Evolutionary conservation across 2,797 vertebrate species (phyloP).

Genomic region (Triplophysa bombifrons): DNA sequence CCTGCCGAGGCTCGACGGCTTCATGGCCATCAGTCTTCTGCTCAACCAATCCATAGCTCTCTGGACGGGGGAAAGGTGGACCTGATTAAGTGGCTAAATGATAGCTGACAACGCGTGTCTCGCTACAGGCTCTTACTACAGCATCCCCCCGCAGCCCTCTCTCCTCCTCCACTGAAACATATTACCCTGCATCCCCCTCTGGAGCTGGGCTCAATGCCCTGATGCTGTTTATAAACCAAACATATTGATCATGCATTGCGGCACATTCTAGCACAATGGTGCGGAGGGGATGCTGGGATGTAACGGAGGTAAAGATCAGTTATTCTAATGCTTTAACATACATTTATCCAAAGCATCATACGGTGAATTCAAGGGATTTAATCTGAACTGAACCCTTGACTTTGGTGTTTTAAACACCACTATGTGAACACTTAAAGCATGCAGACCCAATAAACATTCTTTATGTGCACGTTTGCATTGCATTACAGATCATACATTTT

Average conservation of each 20-base stretch:
- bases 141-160: constrained; percentile 9
- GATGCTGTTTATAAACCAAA: constrained; percentile 80
- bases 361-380: neutral
- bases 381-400: neutral
- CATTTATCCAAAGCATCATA: neutral
- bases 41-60: constrained; percentile 33
- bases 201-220: constrained; percentile 68
- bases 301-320: constrained; percentile 6
- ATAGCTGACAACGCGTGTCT: constrained; percentile 27
- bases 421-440: too few relatives aligned
- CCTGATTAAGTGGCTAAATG: constrained; percentile 43
- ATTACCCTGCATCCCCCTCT: constrained; percentile 74
- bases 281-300: constrained; percentile 22
- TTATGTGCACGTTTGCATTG: too few relatives aligned
- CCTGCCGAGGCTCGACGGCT: neutral
- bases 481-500: too few relatives aligned
- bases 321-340: neutral
- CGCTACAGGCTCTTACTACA: constrained; percentile 1
- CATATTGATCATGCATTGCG: constrained; percentile 80
- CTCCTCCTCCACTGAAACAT: constrained; percentile 61
- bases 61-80: constrained; percentile 16
- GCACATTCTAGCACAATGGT: constrained; percentile 72
- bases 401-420: too few relatives aligned
- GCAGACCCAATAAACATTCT: too few relatives aligned
- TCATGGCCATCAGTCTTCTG: constrained; percentile 7